A percentile compares a stretch with the other conserved stretches of the same genome.
Evolutionary conservation across 2,113 vertebrate species (phyloP).

Genomic region (Scalopus aquaticus): DNA sequence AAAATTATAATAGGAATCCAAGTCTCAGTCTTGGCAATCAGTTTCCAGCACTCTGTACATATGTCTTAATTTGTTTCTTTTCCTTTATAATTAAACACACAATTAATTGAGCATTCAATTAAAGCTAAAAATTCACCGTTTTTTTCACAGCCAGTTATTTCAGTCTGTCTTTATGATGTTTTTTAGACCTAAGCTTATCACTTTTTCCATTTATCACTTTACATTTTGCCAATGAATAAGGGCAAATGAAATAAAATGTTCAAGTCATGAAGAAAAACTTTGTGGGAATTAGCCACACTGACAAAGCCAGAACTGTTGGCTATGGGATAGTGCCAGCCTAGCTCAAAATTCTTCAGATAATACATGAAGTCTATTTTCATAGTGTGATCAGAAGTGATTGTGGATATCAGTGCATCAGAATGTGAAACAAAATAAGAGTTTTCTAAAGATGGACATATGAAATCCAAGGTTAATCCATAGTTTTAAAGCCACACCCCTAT

Average conservation of each 20-base stretch:
- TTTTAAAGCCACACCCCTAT: background rate
- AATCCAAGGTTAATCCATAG: background rate
- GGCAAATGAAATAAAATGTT: slow-evolving; percentile 51
- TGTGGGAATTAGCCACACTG: background rate
- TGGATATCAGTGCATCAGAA: background rate
- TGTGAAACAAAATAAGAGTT: background rate
- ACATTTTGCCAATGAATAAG: slow-evolving; percentile 48
- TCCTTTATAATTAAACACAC: slow-evolving; percentile 47
- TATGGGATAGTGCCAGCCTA: background rate
- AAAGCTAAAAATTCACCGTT: slow-evolving; percentile 35
- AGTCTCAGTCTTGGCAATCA: background rate
- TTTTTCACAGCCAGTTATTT: slow-evolving; percentile 65
- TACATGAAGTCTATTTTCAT: background rate
- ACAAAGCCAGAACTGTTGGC: background rate
- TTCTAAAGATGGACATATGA: background rate
- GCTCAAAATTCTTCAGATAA: background rate
- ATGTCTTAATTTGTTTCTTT: slow-evolving; percentile 46
- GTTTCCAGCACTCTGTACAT: slow-evolving; percentile 19
- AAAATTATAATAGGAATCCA: background rate
- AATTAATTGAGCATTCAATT: slow-evolving; percentile 14
- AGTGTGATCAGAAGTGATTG: background rate
- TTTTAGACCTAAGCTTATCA: slow-evolving; percentile 8
- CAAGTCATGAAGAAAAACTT: slow-evolving; percentile 23
- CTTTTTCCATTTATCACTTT: slow-evolving; percentile 42
- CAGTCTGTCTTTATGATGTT: slow-evolving; percentile 41